These are phyloP conservation scores for Pyrrhosoma nymphula DNA, from an alignment of 2,888 invertebrate genomes.

Conservation along the genomic window DNA sequence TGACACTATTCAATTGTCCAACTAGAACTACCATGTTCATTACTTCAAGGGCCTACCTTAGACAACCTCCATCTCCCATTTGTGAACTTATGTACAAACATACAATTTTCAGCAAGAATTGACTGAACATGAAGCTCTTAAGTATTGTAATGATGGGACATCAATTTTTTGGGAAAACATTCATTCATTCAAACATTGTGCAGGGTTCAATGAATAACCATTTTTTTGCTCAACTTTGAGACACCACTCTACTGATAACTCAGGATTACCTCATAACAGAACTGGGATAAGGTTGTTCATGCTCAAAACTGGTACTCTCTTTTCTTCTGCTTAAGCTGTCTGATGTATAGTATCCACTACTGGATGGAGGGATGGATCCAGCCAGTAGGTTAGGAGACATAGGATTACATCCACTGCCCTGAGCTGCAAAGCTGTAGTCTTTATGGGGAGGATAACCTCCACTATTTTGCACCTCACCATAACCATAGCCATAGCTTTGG, in stretches of 20 bases:
- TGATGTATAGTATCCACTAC: constrained; percentile 76
- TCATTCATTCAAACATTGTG: too few species aligned
- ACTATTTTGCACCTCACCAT: constrained; percentile 69
- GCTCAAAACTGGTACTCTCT: constrained; percentile 83
- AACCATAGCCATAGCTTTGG: constrained; percentile 71
- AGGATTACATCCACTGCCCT: constrained; percentile 73
- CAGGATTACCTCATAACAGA: constrained; percentile 76
- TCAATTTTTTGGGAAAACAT: too few species aligned
- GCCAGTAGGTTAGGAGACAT: constrained; percentile 70
- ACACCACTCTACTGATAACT: not conserved
- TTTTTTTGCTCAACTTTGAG: not conserved
- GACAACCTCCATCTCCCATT: too few species aligned
- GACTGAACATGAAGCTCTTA: too few species aligned
- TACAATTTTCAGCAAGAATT: too few species aligned
- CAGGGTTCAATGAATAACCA: too few species aligned
- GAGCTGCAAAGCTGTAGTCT: constrained; percentile 77
- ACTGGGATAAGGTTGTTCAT: constrained; percentile 80
- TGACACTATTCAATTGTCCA: too few species aligned
- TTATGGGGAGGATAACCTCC: constrained; percentile 73
- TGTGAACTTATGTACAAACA: too few species aligned
- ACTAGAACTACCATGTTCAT: too few species aligned
- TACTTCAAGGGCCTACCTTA: too few species aligned
- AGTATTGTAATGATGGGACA: too few species aligned
- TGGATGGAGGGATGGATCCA: constrained; percentile 72
- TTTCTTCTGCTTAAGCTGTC: constrained; percentile 78